phyloP scores from a whole-genome alignment of 2,888 invertebrate genomes.

The Emmelina monodactyla region DNA sequence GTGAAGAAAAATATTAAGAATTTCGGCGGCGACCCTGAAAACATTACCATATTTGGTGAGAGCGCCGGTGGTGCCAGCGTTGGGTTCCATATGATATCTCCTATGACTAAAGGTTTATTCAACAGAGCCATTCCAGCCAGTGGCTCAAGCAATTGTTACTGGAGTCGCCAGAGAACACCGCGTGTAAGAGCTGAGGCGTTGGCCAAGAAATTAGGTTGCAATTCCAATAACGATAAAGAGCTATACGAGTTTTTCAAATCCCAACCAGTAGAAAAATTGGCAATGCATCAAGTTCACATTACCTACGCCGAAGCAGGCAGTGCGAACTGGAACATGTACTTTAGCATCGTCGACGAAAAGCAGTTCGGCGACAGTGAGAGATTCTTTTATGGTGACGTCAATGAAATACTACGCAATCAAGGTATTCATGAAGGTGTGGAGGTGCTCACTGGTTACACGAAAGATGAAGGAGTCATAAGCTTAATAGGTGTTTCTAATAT shows the following conservation, averaged over 20 bases:
- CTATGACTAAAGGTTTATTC: conserved; percentile 35
- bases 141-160: conserved; percentile 65
- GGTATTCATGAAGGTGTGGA: conserved; percentile 58
- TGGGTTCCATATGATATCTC: conserved; percentile 30
- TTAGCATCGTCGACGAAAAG: conserved; percentile 21
- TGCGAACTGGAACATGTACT: conserved; percentile 11
- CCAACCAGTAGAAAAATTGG: conserved; percentile 16
- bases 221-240: conserved; percentile 19
- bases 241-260: conserved; percentile 21
- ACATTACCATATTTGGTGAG: conserved; percentile 33
- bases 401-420: conserved; percentile 30
- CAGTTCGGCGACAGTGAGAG: conserved; percentile 19
- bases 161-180: conserved; percentile 48
- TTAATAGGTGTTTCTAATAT: conserved; percentile 10
- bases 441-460: conserved; percentile 72
- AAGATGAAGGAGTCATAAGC: conserved; percentile 65
- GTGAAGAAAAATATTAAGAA: conserved; percentile 25
- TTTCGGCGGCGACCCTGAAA: conserved; percentile 29
- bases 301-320: conserved; percentile 13
- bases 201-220: conserved; percentile 20
- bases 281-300: conserved; percentile 12
- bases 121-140: conserved; percentile 68
- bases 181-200: conserved; percentile 36
- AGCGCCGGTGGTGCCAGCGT: conserved; percentile 29
- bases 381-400: conserved; percentile 22